A percentile compares a stretch with the other conserved stretches of the same genome.
These are phyloP conservation scores for Stenotaenia linearis DNA, from an alignment of 2,888 invertebrate species.

Conservation along the genomic window DNA sequence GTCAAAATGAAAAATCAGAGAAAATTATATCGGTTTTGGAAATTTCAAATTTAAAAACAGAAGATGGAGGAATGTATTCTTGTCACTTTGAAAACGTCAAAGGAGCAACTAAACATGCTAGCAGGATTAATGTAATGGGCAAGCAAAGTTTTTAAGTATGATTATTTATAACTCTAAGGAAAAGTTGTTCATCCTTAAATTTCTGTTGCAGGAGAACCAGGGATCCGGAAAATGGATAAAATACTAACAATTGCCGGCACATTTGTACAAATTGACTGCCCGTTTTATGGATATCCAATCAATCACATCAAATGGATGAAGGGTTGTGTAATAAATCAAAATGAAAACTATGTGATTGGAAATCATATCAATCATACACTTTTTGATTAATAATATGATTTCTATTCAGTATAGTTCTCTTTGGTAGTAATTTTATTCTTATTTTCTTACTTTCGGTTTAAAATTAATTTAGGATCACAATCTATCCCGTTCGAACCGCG, in stretches of 20 bases:
- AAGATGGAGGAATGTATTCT: constrained; percentile 22
- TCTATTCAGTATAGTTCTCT: too few relatives aligned
- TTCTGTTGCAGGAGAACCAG: background rate
- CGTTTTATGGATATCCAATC: constrained; percentile 21
- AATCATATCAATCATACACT: too few relatives aligned
- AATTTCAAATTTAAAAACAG: background rate
- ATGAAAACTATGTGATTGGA: background rate
- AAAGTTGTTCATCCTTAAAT: background rate
- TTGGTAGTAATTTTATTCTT: too few relatives aligned
- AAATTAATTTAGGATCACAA: background rate
- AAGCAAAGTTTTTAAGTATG: constrained; percentile 10
- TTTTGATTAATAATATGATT: too few relatives aligned
- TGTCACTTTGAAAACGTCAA: background rate
- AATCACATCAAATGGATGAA: background rate
- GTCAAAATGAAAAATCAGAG: background rate
- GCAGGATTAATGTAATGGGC: constrained; percentile 27
- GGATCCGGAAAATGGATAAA: constrained; percentile 5
- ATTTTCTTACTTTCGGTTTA: too few relatives aligned
- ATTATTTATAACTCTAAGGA: background rate
- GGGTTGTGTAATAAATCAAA: background rate
- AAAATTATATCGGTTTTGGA: background rate
- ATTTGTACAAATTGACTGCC: background rate
- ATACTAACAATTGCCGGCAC: constrained; percentile 3
- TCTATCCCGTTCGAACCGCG: background rate
- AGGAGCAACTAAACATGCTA: background rate